phyloP scores from a whole-genome alignment of 2,797 vertebrate genomes.

The Momotus momota region DNA sequence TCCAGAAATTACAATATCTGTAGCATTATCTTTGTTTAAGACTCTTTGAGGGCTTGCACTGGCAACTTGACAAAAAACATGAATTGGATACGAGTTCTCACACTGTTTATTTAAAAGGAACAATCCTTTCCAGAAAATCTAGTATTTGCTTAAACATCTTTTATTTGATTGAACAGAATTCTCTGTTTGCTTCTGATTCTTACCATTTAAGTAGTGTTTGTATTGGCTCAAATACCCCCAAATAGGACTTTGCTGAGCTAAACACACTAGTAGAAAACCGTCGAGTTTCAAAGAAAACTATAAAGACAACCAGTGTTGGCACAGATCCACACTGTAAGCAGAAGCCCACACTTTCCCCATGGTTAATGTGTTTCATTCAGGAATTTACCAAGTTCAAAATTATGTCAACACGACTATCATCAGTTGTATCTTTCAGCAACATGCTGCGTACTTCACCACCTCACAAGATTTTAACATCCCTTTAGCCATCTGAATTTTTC shows the following conservation, averaged over 20 bases:
- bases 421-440: neutral
- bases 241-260: neutral
- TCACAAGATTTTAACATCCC: neutral
- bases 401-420: neutral
- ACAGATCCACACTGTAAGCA: neutral
- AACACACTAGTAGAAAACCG: neutral
- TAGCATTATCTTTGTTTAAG: neutral
- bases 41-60: neutral
- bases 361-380: neutral
- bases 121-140: slow-evolving; percentile 13
- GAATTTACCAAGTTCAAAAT: neutral
- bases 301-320: neutral
- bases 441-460: neutral
- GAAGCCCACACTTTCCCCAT: neutral
- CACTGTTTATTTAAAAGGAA: slow-evolving; percentile 1
- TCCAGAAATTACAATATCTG: neutral
- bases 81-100: neutral
- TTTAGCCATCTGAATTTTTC: neutral
- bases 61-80: neutral
- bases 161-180: slow-evolving; percentile 37
- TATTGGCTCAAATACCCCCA: slow-evolving; percentile 16
- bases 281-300: neutral
- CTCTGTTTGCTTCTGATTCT: slow-evolving; percentile 40
- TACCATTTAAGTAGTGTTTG: slow-evolving; percentile 19
- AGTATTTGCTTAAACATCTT: slow-evolving; percentile 40